Base-by-base conservation (phyloP, 2,797 vertebrate genomes). In the Triplophysa bombifrons region DNA sequence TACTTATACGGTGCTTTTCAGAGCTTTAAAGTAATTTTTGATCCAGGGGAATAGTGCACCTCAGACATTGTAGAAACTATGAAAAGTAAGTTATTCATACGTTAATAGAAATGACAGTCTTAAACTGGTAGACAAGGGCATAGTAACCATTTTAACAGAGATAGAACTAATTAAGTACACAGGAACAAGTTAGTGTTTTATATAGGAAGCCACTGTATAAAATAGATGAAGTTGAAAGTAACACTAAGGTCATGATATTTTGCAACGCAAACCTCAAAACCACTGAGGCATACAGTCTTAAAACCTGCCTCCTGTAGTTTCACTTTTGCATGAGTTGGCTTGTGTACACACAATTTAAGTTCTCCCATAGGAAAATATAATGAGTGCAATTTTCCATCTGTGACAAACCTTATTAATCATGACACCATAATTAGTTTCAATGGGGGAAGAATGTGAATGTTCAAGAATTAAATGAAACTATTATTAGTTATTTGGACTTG, bases 381-480 rank as follows among this genome's bases (percentile, higher is more conserved):
- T 80, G 38, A 80, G 72, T 19, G 50, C 20, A 13, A 74, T 27
- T 53, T 65, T 55, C 56, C 16, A 14, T 34, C 70, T 53, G 13
- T 75, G 84, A 84, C 82, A 80, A 44, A 68, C 66, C 60, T 74
- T 82, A 84, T 86, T 71, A 88, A 80, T 85, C 80, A 84, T 41
- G 25, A 73, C 3, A 3, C n/a, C 34, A 68, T 90, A 90, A 91
- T 92, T 90, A 88, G 86, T 89, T 90, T 90, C 84, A 85, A 1
- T 80, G 88, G 90, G 87, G 69, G 61, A 70, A 48, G 19, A 61
- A 41, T 53, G 12, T 79, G 80, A 34, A 66, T 55, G 41, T 48
- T 48, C 41, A 2, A 41, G 41, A 80, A 66, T 73, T 5, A 69
- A 71, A 22, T 13, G 48, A 5, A 30, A 14, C 69, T 1, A 63